Conservation (phyloP, 2,888 invertebrate genomes). For the Hemicrepidius hirtus region DNA sequence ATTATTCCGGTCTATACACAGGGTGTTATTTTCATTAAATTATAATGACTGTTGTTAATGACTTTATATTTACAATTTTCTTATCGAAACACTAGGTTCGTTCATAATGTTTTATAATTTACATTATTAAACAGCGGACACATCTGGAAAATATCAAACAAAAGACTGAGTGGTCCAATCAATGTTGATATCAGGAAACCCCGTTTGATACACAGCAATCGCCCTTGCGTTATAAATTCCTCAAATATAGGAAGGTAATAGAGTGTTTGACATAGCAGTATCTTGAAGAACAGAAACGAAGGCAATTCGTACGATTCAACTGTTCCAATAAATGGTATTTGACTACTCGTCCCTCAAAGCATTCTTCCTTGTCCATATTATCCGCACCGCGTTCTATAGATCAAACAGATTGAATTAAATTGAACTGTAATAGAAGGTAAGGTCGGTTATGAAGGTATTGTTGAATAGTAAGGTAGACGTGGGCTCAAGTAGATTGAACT, state of each 20-base stretch:
- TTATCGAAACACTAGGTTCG: no score
- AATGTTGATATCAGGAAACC: conserved; percentile 20
- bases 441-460: conserved; percentile 39
- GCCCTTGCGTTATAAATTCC: conserved; percentile 23
- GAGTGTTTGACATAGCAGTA: conserved; percentile 44
- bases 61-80: no score
- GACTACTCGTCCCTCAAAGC: conserved; percentile 50
- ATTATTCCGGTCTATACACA: no score
- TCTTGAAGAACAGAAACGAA: conserved; percentile 45
- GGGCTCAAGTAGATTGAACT: conserved; percentile 42
- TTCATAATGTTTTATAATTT: no score
- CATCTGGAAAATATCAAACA: not conserved
- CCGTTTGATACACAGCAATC: conserved; percentile 5
- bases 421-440: conserved; percentile 46
- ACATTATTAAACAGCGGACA: not conserved
- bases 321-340: conserved; percentile 52
- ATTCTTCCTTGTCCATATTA: conserved; percentile 46
- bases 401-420: conserved; percentile 53
- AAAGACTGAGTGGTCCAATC: conserved; percentile 19
- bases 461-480: conserved; percentile 39
- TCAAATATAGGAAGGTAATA: conserved; percentile 44
- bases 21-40: no score
- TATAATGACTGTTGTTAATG: no score
- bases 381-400: conserved; percentile 44
- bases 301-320: conserved; percentile 46